Evolutionary conservation across 2,113 vertebrate genomes (phyloP), one percentile per base, ranked within the genome.

Genomic region (Fulmarus glacialis): DNA sequence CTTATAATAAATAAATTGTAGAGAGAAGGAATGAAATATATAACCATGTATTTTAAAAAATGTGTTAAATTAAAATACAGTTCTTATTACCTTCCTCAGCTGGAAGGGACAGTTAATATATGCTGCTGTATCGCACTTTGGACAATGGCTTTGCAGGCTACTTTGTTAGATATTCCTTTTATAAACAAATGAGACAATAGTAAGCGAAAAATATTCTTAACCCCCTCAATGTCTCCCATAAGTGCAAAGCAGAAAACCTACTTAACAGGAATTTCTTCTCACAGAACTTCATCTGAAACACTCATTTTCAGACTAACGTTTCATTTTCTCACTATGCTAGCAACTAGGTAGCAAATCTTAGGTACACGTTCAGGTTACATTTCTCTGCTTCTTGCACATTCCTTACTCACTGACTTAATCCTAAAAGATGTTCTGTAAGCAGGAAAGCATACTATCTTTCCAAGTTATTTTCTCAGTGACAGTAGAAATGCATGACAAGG

Each of bases 61-160:
- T 17, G 15, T 88, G 88, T 82, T 62, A 91, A 94, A 96, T 93
- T 79, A 93, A 94, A 68, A 78, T 50, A n/a, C 15, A 73, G 40
- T 86, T 78, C 53, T 45, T 60, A 17, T 47, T 71, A 60, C 43
- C 67, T 94, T 85, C 36, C 72, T 62, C 52, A 60, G 7, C 38
- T 91, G 89, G 48, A 82, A 94, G 38, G 9, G 42, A 36, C 38
- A 87, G 42, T 30, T 66, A 53, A 19, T 58, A 66, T 55, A 34
- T 26, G 20, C 26, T 82, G 62, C 30, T 81, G 32, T 12, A 19
- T 22, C 2, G 2, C 4, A n/a, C 55, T 94, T 81, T 83, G 52
- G 78, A 48, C 83, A 79, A 74, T 18, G 32, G 55, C 12, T 78
- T 88, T 38, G 21, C 23, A 53, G 11, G n/a, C 11, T 55, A 30